Evolutionary conservation across 2,888 invertebrate genomes (phyloP).

Genomic region (Drosophila fungiperda): DNA sequence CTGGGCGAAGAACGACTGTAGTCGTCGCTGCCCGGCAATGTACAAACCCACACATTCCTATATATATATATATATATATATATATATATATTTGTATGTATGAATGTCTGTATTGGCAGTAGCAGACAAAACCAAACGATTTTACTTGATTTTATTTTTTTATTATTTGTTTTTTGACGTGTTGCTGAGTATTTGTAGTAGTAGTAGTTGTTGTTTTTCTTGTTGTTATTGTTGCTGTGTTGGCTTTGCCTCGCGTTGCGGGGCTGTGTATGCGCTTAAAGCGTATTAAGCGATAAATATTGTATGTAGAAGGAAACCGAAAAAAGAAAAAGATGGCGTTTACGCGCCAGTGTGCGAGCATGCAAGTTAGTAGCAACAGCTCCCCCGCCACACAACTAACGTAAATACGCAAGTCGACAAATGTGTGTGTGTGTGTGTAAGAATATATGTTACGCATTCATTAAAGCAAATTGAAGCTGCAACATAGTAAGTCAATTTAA

Average conservation of each 20-base stretch:
- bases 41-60: slow-evolving; percentile 15
- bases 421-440: slow-evolving; percentile 3
- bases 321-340: slow-evolving; percentile 79
- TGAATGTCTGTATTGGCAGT: slow-evolving; percentile 45
- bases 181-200: slow-evolving; percentile 54
- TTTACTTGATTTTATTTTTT: slow-evolving; percentile 65
- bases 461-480: slow-evolving; percentile 28
- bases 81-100: not conserved
- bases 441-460: slow-evolving; percentile 46
- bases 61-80: slow-evolving; percentile 1
- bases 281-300: slow-evolving; percentile 76
- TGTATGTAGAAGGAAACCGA: slow-evolving; percentile 75
- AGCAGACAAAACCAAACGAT: slow-evolving; percentile 58
- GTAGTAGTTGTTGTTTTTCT: slow-evolving; percentile 34
- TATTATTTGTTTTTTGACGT: slow-evolving; percentile 62
- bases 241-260: slow-evolving; percentile 44
- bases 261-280: slow-evolving; percentile 57
- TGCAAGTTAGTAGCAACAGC: slow-evolving; percentile 74
- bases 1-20: slow-evolving; percentile 63
- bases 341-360: slow-evolving; percentile 71
- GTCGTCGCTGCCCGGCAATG: slow-evolving; percentile 49
- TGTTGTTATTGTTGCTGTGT: slow-evolving; percentile 38
- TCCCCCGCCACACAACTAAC: slow-evolving; percentile 26
- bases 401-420: slow-evolving; percentile 33
- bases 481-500: slow-evolving; percentile 1